Evolutionary conservation across 1,140 invertebrate genomes (phyloP).

Genomic region (Drosophila ironensis): DNA sequence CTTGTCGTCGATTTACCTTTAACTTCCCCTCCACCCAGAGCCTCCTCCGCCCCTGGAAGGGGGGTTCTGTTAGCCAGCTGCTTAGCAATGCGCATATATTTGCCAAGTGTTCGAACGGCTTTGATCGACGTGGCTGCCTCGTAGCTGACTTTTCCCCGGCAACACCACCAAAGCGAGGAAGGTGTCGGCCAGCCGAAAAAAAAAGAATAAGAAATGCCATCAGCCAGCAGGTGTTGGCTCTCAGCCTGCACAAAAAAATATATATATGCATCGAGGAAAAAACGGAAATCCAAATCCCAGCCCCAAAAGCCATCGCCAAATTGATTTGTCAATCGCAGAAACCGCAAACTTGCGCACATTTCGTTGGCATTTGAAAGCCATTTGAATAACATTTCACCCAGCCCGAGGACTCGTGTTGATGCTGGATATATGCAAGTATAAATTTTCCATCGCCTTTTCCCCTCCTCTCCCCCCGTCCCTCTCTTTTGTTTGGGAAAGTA

Average conservation of each 20-base stretch:
- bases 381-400: conserved; percentile 70
- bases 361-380: conserved; percentile 75
- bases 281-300: conserved; percentile 27
- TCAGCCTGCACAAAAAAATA: conserved; percentile 4
- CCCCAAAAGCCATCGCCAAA: conserved; percentile 63
- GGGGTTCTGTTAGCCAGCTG: conserved; percentile 11
- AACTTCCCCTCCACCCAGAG: background rate
- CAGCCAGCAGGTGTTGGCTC: conserved; percentile 69
- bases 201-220: conserved; percentile 49
- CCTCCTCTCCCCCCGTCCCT: background rate
- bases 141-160: conserved; percentile 4
- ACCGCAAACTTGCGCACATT: conserved; percentile 74
- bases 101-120: conserved; percentile 72
- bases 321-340: conserved; percentile 75
- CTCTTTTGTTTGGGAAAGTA: conserved; percentile 56
- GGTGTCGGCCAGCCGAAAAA: conserved; percentile 39
- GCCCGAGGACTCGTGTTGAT: conserved; percentile 27
- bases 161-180: background rate
- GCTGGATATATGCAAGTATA: conserved; percentile 26
- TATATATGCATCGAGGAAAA: conserved; percentile 24
- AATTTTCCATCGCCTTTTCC: conserved; percentile 2
- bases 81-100: conserved; percentile 73
- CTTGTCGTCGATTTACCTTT: conserved; percentile 66
- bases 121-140: conserved; percentile 70
- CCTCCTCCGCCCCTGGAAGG: conserved; percentile 10